Evolutionary conservation across 2,797 vertebrate genomes (phyloP).

Genomic region (Clamator glandarius): DNA sequence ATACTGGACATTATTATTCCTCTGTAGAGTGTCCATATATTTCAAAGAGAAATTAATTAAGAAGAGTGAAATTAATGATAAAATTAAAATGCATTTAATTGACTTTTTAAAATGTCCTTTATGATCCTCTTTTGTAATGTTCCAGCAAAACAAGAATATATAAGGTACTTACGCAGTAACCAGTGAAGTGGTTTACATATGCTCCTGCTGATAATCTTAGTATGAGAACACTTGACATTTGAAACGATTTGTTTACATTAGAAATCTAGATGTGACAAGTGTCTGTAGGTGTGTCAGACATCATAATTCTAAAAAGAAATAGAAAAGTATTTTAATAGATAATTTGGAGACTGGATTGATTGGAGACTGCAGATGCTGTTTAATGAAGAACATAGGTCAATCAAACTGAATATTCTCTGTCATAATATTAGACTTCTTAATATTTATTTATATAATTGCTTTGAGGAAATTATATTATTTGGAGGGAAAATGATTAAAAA

Average conservation of each 20-base stretch:
- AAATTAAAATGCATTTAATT: background rate
- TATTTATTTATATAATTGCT: background rate
- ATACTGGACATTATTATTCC: background rate
- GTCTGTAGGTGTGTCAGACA: background rate
- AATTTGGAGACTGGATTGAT: background rate
- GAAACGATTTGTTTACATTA: background rate
- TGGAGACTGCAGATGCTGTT: background rate
- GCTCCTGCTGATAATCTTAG: background rate
- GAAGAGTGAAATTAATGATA: background rate
- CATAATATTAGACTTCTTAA: background rate
- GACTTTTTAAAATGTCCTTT: background rate
- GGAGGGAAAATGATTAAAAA: background rate
- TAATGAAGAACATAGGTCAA: background rate
- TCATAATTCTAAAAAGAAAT: background rate
- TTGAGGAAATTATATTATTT: background rate
- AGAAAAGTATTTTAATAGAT: background rate
- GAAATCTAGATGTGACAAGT: background rate
- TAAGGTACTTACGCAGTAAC: background rate
- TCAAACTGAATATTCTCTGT: background rate
- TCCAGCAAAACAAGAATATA: background rate
- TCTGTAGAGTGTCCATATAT: rapidly evolving
- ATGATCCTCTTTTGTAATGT: background rate
- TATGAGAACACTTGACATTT: background rate
- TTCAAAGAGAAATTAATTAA: background rate
- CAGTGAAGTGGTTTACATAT: background rate